A percentile compares a stretch with the other conserved stretches of the same genome.
phyloP scores from a whole-genome alignment of 2,797 vertebrate species.

The Allobates femoralis region DNA sequence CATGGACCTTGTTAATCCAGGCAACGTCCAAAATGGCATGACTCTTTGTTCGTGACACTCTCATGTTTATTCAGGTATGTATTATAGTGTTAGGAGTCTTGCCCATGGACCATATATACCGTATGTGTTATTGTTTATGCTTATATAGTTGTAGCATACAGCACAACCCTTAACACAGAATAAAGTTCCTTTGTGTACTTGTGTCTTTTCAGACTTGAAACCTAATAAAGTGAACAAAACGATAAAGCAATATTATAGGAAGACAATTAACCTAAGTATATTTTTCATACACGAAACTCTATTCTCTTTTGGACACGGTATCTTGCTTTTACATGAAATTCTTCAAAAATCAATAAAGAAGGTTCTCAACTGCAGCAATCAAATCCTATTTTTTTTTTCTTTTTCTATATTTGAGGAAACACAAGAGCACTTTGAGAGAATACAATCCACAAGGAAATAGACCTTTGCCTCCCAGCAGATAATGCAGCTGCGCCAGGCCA shows the following conservation, averaged over 20 bases:
- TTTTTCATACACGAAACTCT: background rate
- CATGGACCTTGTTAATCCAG: no score
- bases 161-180: background rate
- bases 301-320: background rate
- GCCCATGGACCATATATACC: no score
- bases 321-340: background rate
- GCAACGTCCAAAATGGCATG: no score
- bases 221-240: background rate
- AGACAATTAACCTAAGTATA: background rate
- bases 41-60: no score
- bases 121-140: no score
- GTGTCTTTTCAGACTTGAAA: background rate
- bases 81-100: no score
- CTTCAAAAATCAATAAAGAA: background rate
- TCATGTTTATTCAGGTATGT: no score
- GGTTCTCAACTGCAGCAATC: background rate
- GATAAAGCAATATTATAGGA: background rate
- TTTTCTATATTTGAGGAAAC: background rate
- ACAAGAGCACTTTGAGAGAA: background rate
- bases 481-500: background rate
- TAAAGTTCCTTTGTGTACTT: background rate
- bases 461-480: conserved; percentile 20
- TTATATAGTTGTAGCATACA: no score
- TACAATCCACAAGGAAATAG: background rate
- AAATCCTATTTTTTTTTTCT: background rate